phyloP scores from a whole-genome alignment of 2,888 invertebrate genomes.

The Nematopogon swammerdamellus region DNA sequence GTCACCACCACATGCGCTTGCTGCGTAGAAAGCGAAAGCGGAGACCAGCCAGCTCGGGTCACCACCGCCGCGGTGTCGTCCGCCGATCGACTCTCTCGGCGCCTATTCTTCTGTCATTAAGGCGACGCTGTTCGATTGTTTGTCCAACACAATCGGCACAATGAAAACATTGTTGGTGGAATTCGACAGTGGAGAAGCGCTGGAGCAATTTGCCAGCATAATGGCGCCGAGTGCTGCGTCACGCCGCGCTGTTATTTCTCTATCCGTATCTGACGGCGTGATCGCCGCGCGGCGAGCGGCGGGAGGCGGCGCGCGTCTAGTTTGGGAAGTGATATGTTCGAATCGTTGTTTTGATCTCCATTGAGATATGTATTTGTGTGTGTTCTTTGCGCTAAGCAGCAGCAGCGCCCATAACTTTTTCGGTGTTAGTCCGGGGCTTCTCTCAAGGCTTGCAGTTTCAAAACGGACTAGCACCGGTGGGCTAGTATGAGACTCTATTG shows the following conservation, averaged over 20 bases:
- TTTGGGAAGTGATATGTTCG: not conserved
- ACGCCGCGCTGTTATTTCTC: not conserved
- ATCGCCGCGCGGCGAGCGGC: not conserved
- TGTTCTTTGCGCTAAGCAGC: no score
- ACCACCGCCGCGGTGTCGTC: no score
- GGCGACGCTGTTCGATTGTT: conserved; percentile 1
- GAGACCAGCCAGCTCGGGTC: no score
- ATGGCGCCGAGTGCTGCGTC: not conserved
- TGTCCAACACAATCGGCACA: conserved; percentile 4
- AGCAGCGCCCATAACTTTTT: no score
- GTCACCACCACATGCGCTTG: no score
- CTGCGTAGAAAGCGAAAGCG: no score
- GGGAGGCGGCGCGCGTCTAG: not conserved
- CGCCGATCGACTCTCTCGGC: not conserved
- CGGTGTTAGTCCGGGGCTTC: no score
- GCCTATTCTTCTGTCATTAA: conserved; percentile 4
- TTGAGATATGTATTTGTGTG: no score
- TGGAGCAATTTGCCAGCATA: not conserved
- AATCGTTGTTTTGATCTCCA: not conserved
- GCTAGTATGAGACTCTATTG: no score
- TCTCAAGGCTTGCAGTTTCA: no score
- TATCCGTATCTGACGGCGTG: not conserved
- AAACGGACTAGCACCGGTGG: no score
- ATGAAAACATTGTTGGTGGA: conserved; percentile 3
- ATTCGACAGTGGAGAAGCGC: not conserved